Conservation (phyloP, 2,888 invertebrate species). For the Acronicta alni region DNA sequence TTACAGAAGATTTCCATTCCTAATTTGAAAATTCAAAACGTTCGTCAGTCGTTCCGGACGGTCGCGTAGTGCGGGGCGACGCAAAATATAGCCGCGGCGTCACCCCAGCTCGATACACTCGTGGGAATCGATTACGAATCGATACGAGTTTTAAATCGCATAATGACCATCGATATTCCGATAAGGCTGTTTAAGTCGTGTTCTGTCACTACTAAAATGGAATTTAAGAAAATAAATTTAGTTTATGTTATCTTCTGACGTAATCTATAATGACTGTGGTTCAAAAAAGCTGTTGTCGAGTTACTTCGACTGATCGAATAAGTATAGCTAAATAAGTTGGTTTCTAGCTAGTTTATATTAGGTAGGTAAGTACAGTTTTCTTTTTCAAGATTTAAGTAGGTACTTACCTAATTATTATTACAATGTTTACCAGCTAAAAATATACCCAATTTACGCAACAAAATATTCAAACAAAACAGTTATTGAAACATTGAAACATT, state of each 20-base stretch:
- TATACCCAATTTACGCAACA: background rate
- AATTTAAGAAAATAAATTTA: conserved; percentile 20
- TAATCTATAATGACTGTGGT: conserved; percentile 19
- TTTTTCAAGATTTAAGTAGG: no score
- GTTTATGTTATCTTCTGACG: conserved; percentile 15
- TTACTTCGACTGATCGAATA: no score
- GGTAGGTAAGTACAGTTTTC: no score
- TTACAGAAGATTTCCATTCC: conserved; percentile 35
- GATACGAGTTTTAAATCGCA: conserved; percentile 65
- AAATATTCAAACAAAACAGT: background rate
- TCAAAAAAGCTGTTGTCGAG: conserved; percentile 2
- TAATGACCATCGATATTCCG: conserved; percentile 64
- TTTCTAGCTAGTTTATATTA: no score
- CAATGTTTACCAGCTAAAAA: no score
- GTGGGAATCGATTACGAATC: conserved; percentile 77
- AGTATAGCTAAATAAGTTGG: no score
- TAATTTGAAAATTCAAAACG: conserved; percentile 45
- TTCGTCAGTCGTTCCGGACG: conserved; percentile 46
- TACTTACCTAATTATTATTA: no score
- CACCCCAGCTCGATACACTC: conserved; percentile 60
- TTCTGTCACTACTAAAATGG: conserved; percentile 36
- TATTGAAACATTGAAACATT: background rate
- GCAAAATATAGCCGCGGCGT: conserved; percentile 49
- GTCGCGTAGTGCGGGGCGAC: conserved; percentile 32
- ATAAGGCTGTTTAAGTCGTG: conserved; percentile 48